These are phyloP conservation scores for Procambarus virginalis DNA, from an alignment of 1,140 invertebrate genomes.

Conservation along the genomic window DNA sequence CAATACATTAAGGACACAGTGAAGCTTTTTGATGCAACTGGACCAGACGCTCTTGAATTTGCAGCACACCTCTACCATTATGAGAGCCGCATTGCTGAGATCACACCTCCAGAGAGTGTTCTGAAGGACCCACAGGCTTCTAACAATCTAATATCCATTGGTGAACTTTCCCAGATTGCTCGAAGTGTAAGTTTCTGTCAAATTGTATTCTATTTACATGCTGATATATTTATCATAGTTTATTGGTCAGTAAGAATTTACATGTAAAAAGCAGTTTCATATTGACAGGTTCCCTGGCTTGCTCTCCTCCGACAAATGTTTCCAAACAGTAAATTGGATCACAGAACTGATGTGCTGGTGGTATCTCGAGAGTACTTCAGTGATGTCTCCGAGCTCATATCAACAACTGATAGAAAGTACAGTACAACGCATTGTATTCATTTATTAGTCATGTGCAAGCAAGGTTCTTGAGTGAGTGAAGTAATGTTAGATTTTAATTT, in stretches of 20 bases:
- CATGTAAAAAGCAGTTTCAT: neutral
- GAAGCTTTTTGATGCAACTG: conserved; percentile 76
- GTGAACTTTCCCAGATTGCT: conserved; percentile 74
- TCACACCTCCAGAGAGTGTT: conserved; percentile 73
- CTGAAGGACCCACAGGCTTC: conserved; percentile 74
- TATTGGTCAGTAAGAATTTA: neutral
- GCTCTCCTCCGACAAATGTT: conserved; percentile 78
- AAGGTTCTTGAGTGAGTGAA: too few species aligned
- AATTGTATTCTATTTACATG: too few species aligned
- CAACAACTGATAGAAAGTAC: conserved; percentile 77
- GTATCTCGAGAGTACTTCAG: conserved; percentile 77
- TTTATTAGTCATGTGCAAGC: neutral
- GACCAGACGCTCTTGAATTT: conserved; percentile 76
- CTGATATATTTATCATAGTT: too few species aligned
- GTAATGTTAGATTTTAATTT: too few species aligned
- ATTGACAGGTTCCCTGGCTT: conserved; percentile 68
- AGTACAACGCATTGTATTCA: neutral
- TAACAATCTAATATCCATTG: conserved; percentile 74
- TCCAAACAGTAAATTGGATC: conserved; percentile 75
- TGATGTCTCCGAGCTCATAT: conserved; percentile 77
- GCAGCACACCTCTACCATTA: conserved; percentile 79
- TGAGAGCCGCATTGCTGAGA: conserved; percentile 79
- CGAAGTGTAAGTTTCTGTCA: conserved; percentile 73
- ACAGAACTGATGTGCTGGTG: conserved; percentile 77
- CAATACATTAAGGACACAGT: conserved; percentile 78